Evolutionary conservation across 2,888 invertebrate species (phyloP).

Genomic region (Drosophila subquinaria): DNA sequence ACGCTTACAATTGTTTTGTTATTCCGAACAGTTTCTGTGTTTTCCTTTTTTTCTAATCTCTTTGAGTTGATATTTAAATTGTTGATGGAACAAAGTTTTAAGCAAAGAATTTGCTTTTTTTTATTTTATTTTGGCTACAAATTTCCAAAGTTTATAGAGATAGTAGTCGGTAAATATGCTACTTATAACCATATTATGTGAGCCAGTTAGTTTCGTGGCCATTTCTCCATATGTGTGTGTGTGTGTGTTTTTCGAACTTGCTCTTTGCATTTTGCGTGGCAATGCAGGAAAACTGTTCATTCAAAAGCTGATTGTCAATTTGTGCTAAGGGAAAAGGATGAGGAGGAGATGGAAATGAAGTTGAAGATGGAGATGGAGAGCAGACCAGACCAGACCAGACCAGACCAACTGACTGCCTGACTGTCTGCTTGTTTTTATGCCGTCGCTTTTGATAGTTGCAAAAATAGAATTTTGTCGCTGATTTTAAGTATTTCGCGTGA

Average conservation of each 20-base stretch:
- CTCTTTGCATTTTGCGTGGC: slow-evolving; percentile 27
- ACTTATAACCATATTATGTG: slow-evolving; percentile 55
- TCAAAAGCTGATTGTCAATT: slow-evolving; percentile 72
- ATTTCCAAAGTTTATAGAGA: slow-evolving; percentile 45
- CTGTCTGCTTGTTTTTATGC: slow-evolving; percentile 64
- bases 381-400: neutral
- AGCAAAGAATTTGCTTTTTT: slow-evolving; percentile 10
- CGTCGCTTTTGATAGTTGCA: slow-evolving; percentile 71
- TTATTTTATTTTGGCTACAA: slow-evolving; percentile 34
- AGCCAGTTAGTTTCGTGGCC: slow-evolving; percentile 21
- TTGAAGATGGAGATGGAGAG: slow-evolving; percentile 4
- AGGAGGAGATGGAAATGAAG: neutral
- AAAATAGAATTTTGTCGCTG: slow-evolving; percentile 81
- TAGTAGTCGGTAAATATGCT: slow-evolving; percentile 54
- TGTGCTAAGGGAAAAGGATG: slow-evolving; percentile 12
- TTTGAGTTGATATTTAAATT: slow-evolving; percentile 21
- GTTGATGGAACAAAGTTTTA: slow-evolving; percentile 26
- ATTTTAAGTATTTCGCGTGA: slow-evolving; percentile 81
- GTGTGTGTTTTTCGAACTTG: slow-evolving; percentile 14
- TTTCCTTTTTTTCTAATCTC: slow-evolving; percentile 18
- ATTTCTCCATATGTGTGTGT: slow-evolving; percentile 19
- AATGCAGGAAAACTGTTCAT: slow-evolving; percentile 52
- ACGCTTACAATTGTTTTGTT: slow-evolving; percentile 13
- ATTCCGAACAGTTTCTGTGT: neutral
- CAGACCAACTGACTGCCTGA: slow-evolving; percentile 49